These are phyloP conservation scores for Orussus abietinus DNA, from an alignment of 1,140 invertebrate genomes.

Conservation along the genomic window DNA sequence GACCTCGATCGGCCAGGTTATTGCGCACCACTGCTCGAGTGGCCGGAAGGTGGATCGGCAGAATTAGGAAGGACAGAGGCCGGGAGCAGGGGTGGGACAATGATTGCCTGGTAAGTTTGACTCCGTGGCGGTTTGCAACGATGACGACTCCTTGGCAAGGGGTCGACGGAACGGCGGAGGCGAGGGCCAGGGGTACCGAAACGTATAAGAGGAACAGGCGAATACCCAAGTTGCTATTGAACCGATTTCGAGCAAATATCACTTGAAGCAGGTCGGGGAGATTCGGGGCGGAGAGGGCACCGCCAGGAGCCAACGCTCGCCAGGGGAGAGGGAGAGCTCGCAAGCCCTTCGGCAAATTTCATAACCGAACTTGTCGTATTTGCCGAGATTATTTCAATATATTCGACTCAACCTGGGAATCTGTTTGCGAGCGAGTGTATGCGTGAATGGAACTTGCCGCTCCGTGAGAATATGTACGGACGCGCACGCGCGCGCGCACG, in stretches of 20 bases:
- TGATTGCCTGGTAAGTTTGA: constrained; percentile 35
- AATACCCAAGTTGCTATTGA: constrained; percentile 55
- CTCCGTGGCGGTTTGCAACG: constrained; percentile 29
- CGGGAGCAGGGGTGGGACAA: too few relatives aligned
- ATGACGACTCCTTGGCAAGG: constrained; percentile 10
- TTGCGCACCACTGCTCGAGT: too few relatives aligned
- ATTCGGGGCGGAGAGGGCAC: constrained; percentile 31
- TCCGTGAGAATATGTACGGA: not conserved
- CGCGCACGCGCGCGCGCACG: not conserved
- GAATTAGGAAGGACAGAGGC: too few relatives aligned
- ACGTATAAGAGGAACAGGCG: constrained; percentile 51
- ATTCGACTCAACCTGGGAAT: constrained; percentile 55
- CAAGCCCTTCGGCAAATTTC: constrained; percentile 57
- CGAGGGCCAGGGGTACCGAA: constrained; percentile 21
- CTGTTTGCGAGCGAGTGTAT: constrained; percentile 54
- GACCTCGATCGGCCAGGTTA: too few relatives aligned
- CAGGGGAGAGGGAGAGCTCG: constrained; percentile 37
- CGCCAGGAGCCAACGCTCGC: constrained; percentile 13
- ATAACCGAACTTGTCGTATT: constrained; percentile 57
- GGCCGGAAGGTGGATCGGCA: too few relatives aligned
- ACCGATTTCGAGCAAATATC: constrained; percentile 56
- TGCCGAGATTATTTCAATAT: constrained; percentile 57
- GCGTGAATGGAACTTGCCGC: constrained; percentile 55
- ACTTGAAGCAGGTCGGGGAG: constrained; percentile 46
- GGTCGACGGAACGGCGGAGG: not conserved